phyloP scores from a whole-genome alignment of 2,888 invertebrate genomes.

The Amphiduros pacificus region DNA sequence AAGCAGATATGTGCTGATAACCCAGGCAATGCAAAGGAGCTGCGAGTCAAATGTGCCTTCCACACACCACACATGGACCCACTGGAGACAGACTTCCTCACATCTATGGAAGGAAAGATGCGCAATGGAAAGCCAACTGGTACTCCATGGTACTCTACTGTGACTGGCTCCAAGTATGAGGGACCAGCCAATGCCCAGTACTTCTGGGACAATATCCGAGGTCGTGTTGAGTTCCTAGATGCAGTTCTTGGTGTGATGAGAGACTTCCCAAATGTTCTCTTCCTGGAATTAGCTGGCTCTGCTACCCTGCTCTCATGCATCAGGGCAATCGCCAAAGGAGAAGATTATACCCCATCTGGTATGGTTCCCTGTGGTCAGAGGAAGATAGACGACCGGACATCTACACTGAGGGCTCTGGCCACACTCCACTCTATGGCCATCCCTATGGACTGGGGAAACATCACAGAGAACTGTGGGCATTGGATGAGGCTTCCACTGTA shows the following conservation, averaged over 20 bases:
- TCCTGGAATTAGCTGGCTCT: slow-evolving; percentile 17
- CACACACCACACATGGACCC: slow-evolving; percentile 21
- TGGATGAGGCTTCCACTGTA: slow-evolving; percentile 18
- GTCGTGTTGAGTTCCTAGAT: slow-evolving; percentile 17
- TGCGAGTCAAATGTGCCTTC: slow-evolving; percentile 23
- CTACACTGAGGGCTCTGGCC: slow-evolving; percentile 11
- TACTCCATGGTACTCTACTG: slow-evolving; percentile 12
- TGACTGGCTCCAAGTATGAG: slow-evolving; percentile 4
- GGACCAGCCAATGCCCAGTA: slow-evolving; percentile 5
- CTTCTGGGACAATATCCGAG: slow-evolving; percentile 24
- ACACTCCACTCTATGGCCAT: slow-evolving; percentile 12
- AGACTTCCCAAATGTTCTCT: slow-evolving; percentile 17
- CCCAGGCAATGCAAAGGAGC: slow-evolving; percentile 19
- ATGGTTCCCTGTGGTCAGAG: slow-evolving; percentile 14
- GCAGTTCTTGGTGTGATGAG: slow-evolving; percentile 13
- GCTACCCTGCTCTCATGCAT: slow-evolving; percentile 20
- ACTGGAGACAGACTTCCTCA: slow-evolving; percentile 14
- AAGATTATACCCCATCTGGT: background rate
- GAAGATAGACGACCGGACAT: slow-evolving; percentile 2
- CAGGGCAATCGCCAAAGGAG: slow-evolving; percentile 8
- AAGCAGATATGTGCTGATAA: slow-evolving; percentile 6
- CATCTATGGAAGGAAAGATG: slow-evolving; percentile 12
- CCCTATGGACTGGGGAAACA: slow-evolving; percentile 9
- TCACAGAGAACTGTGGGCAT: slow-evolving; percentile 12
- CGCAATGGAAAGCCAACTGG: background rate